phyloP scores from a whole-genome alignment of 2,113 vertebrate genomes.

The Lophotis ruficrista region DNA sequence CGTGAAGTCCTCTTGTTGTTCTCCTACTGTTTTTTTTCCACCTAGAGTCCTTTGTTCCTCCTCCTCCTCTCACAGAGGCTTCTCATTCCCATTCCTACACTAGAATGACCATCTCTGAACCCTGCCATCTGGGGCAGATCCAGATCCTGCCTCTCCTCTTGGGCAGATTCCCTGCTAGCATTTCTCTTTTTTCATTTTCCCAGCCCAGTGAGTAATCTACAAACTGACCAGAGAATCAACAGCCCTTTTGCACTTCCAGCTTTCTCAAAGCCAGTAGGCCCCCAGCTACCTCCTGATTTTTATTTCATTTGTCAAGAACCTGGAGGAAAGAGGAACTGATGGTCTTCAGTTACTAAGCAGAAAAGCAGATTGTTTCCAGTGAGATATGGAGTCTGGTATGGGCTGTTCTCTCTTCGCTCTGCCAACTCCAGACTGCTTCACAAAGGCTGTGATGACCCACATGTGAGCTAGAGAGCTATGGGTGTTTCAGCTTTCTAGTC shows the following conservation, averaged over 20 bases:
- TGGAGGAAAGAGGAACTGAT: neutral
- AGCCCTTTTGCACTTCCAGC: neutral
- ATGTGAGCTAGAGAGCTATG: neutral
- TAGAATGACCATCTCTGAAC: neutral
- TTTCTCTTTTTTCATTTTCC: neutral
- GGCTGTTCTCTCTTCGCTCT: neutral
- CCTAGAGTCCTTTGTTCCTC: neutral
- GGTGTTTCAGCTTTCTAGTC: neutral
- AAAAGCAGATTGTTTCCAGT: neutral
- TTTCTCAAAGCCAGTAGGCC: neutral
- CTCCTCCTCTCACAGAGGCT: neutral
- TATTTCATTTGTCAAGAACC: neutral
- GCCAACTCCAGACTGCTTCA: neutral
- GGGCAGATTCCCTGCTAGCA: neutral
- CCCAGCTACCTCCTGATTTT: neutral
- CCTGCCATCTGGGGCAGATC: neutral
- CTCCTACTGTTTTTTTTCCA: neutral
- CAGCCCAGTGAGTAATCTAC: neutral
- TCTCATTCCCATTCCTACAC: neutral
- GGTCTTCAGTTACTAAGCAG: neutral
- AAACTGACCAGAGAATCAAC: neutral
- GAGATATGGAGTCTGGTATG: neutral
- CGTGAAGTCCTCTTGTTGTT: neutral
- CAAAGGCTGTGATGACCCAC: neutral
- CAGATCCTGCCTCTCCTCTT: neutral